A percentile compares a stretch with the other conserved stretches of the same genome.
These are phyloP conservation scores for Scaptomyza cyrtandrae DNA, from an alignment of 2,888 invertebrate genomes.

Conservation along the genomic window DNA sequence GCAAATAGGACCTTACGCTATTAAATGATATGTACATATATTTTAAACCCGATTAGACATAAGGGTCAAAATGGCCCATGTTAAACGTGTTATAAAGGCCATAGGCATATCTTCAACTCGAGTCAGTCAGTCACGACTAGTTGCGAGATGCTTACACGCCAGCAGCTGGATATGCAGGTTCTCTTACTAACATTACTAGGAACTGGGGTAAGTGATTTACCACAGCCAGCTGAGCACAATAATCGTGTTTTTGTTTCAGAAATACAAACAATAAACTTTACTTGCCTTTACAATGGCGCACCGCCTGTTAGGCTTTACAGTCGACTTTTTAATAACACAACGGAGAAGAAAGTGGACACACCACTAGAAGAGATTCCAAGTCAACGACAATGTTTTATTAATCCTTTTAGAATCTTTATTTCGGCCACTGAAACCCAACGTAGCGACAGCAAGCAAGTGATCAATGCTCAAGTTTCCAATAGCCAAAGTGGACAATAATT, in stretches of 20 bases:
- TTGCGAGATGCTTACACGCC: conserved; percentile 11
- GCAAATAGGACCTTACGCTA: conserved; percentile 22
- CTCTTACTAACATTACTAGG: conserved; percentile 10
- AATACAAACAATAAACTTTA: conserved; percentile 30
- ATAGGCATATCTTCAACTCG: background rate
- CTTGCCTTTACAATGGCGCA: conserved; percentile 24
- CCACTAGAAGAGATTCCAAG: background rate
- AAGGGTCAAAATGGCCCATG: conserved; percentile 3
- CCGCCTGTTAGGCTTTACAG: conserved; percentile 23
- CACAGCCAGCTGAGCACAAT: conserved; percentile 3
- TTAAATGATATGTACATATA: conserved; percentile 3
- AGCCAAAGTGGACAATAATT: conserved; percentile 2
- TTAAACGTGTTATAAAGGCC: conserved; percentile 23
- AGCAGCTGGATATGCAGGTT: no score
- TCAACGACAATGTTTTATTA: background rate
- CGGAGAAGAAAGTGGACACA: background rate
- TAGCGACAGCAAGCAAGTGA: background rate
- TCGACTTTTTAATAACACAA: conserved; percentile 19
- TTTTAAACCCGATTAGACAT: background rate
- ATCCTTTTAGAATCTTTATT: background rate
- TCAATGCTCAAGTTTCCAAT: conserved; percentile 20
- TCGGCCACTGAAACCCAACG: background rate
- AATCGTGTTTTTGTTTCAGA: conserved; percentile 16
- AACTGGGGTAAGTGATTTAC: background rate
- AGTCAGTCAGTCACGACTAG: conserved; percentile 16